Percentiles rank a stretch among this genome's conserved stretches.
These are phyloP conservation scores for Distichodus sexfasciatus DNA, from an alignment of 2,797 vertebrate genomes.

Conservation along the genomic window DNA sequence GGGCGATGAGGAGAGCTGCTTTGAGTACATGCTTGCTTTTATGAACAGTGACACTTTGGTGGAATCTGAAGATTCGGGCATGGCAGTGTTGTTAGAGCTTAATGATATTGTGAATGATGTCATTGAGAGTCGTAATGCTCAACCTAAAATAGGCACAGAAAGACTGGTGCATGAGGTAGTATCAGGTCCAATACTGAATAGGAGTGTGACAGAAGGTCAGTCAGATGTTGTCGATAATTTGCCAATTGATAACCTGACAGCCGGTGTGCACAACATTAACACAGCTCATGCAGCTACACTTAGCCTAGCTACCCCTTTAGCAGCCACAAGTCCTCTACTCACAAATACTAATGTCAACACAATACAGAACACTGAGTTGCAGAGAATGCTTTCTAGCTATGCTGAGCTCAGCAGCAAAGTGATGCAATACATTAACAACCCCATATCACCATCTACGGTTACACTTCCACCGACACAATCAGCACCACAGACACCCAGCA, in stretches of 20 bases:
- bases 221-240: background rate
- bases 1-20: constrained; percentile 10
- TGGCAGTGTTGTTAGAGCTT: constrained; percentile 17
- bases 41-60: constrained; percentile 4
- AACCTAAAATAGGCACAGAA: no score
- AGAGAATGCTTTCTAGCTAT: constrained; percentile 7
- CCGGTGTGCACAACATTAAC: background rate
- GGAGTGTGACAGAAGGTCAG: background rate
- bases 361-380: constrained; percentile 11
- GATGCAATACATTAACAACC: background rate
- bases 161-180: background rate
- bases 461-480: background rate
- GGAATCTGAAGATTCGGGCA: constrained; percentile 14
- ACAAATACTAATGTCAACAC: background rate
- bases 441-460: background rate
- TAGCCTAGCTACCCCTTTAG: background rate
- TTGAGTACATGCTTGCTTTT: constrained; percentile 7
- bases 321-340: background rate
- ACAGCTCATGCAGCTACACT: background rate
- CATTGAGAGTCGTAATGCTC: background rate
- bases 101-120: constrained; percentile 17
- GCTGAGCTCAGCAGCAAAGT: constrained; percentile 10
- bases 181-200: background rate
- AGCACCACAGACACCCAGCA: background rate
- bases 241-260: background rate